phyloP scores from a whole-genome alignment of 2,797 vertebrate genomes.

The Bradypodion pumilum region DNA sequence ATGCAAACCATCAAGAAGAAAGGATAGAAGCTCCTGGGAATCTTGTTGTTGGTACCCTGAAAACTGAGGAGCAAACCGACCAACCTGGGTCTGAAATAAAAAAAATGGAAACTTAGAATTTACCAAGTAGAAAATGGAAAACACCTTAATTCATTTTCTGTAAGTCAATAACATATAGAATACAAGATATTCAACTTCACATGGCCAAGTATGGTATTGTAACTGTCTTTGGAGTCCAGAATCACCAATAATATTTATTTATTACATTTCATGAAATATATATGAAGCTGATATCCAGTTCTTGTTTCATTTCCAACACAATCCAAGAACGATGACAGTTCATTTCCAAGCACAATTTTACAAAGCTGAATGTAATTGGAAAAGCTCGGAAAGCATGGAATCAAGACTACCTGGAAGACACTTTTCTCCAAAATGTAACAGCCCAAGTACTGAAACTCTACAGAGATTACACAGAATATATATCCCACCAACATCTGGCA shows the following conservation, averaged over 20 bases:
- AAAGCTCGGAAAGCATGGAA: neutral
- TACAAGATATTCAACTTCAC: no score
- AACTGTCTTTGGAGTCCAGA: neutral
- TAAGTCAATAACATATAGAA: neutral
- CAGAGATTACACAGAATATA: neutral
- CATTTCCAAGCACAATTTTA: no score
- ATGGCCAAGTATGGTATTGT: neutral
- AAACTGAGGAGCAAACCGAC: constrained; percentile 96
- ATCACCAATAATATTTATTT: no score
- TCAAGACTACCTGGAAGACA: no score
- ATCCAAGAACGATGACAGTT: neutral
- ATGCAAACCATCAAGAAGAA: constrained; percentile 93
- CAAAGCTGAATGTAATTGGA: neutral
- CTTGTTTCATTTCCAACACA: neutral
- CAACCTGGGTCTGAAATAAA: constrained; percentile 89
- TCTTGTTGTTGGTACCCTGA: constrained; percentile 98
- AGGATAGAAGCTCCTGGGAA: constrained; percentile 95
- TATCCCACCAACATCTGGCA: neutral
- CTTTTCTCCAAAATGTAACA: neutral
- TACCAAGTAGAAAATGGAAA: neutral
- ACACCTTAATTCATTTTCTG: neutral
- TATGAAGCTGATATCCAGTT: neutral
- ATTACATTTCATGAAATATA: no score
- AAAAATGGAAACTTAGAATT: constrained; percentile 18
- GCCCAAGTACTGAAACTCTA: neutral